These are phyloP conservation scores for Mobula birostris DNA, from an alignment of 2,113 vertebrate species.

Conservation along the genomic window DNA sequence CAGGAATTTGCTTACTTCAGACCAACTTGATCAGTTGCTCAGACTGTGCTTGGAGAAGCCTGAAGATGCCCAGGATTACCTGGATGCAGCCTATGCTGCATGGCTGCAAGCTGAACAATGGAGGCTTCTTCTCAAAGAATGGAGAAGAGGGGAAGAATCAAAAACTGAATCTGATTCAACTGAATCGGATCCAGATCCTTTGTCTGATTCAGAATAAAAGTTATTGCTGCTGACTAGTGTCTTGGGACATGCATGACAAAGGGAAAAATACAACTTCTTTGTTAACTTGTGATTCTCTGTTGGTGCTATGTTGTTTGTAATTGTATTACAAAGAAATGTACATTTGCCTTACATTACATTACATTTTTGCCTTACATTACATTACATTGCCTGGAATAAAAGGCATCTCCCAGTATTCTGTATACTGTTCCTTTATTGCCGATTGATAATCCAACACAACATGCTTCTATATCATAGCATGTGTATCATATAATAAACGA, in stretches of 20 bases:
- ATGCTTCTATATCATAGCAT: conserved; percentile 34
- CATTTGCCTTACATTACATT: conserved; percentile 38
- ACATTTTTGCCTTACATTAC: conserved; percentile 38
- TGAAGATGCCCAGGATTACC: conserved; percentile 27
- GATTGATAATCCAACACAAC: conserved; percentile 34
- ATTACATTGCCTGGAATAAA: conserved; percentile 38
- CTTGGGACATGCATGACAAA: conserved; percentile 37
- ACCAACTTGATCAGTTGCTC: conserved; percentile 26
- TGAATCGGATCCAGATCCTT: conserved; percentile 25
- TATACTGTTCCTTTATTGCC: conserved; percentile 38
- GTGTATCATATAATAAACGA: conserved; percentile 23
- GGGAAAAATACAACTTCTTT: conserved; percentile 32
- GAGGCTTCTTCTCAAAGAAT: conserved; percentile 36
- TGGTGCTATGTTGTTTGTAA: conserved; percentile 38
- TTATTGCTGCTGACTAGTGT: conserved; percentile 27
- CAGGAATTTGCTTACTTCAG: conserved; percentile 30
- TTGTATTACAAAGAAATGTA: conserved; percentile 38
- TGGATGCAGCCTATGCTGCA: conserved; percentile 35
- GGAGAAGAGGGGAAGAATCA: conserved; percentile 34
- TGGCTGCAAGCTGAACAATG: conserved; percentile 37
- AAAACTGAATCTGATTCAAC: conserved; percentile 36
- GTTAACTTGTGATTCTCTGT: conserved; percentile 34
- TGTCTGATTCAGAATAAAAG: conserved; percentile 32
- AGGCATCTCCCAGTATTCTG: conserved; percentile 37
- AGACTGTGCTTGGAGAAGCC: conserved; percentile 31